Percentiles rank a stretch among this genome's conserved stretches.
phyloP scores from a whole-genome alignment of 2,113 vertebrate genomes.

The Vombatus ursinus region DNA sequence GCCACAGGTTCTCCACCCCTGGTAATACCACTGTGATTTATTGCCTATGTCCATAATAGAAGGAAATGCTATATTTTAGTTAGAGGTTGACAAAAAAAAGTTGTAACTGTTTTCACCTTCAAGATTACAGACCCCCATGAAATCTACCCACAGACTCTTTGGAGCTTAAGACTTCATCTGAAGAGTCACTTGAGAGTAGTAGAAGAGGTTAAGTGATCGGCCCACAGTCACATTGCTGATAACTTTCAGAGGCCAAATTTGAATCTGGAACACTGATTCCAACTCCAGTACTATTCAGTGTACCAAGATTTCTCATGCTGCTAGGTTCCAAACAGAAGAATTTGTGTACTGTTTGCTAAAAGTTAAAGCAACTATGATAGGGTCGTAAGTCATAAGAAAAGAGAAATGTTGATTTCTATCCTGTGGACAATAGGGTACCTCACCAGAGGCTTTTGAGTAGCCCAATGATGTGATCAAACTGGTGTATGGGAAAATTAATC shows the following conservation, averaged over 20 bases:
- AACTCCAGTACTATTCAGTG: not conserved
- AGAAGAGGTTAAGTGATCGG: not conserved
- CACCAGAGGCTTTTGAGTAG: not conserved
- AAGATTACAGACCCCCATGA: not conserved
- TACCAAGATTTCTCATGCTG: not conserved
- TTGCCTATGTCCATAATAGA: not conserved
- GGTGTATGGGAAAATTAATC: not conserved
- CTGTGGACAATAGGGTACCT: not conserved
- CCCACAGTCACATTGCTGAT: not conserved
- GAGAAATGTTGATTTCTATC: not conserved
- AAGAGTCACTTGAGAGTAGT: not conserved
- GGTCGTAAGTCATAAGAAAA: slow-evolving; percentile 52
- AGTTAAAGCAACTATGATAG: slow-evolving; percentile 38
- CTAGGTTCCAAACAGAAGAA: slow-evolving; percentile 68
- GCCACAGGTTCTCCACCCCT: no score
- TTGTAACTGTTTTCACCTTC: not conserved
- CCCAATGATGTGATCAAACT: not conserved
- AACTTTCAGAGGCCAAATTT: not conserved
- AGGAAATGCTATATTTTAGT: not conserved
- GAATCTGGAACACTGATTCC: not conserved
- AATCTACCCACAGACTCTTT: not conserved
- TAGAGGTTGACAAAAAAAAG: not conserved
- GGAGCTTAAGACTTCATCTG: not conserved
- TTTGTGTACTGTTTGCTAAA: slow-evolving; percentile 43
- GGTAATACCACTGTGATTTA: not conserved